These are phyloP conservation scores for Frieseomelitta varia DNA, from an alignment of 1,140 invertebrate genomes.

Conservation along the genomic window DNA sequence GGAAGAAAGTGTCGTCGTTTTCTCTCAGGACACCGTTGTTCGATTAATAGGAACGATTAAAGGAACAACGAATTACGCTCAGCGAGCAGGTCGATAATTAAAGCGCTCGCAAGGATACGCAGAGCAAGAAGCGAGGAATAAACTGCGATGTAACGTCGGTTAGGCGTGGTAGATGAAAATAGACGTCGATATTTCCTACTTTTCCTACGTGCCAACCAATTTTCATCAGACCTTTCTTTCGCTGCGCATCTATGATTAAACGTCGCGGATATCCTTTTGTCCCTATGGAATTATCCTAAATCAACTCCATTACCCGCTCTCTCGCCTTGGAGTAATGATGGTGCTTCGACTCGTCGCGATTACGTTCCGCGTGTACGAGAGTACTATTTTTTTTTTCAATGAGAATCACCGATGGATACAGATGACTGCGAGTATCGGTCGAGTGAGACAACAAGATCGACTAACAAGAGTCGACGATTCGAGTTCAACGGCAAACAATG, in stretches of 20 bases:
- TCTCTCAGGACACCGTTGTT: no score
- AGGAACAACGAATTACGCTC: background rate
- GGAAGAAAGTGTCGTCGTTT: no score
- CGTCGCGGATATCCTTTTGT: conserved; percentile 3
- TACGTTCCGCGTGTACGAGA: no score
- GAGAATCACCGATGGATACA: background rate
- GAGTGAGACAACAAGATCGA: background rate
- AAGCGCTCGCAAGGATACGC: background rate
- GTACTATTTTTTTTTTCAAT: background rate
- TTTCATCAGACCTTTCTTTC: conserved; percentile 5
- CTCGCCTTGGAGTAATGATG: background rate
- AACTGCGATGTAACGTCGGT: conserved; percentile 31
- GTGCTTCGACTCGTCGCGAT: background rate
- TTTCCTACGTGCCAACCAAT: conserved; percentile 13
- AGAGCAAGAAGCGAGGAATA: conserved; percentile 10
- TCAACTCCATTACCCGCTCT: background rate
- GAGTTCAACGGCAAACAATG: background rate
- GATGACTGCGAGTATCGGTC: background rate
- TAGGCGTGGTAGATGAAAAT: background rate
- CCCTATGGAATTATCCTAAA: background rate
- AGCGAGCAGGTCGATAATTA: conserved; percentile 6
- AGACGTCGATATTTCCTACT: conserved; percentile 5
- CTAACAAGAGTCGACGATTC: background rate
- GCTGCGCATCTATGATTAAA: background rate
- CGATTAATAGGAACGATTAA: background rate